These are phyloP conservation scores for Origma solitaria DNA, from an alignment of 2,113 vertebrate genomes.

Conservation along the genomic window DNA sequence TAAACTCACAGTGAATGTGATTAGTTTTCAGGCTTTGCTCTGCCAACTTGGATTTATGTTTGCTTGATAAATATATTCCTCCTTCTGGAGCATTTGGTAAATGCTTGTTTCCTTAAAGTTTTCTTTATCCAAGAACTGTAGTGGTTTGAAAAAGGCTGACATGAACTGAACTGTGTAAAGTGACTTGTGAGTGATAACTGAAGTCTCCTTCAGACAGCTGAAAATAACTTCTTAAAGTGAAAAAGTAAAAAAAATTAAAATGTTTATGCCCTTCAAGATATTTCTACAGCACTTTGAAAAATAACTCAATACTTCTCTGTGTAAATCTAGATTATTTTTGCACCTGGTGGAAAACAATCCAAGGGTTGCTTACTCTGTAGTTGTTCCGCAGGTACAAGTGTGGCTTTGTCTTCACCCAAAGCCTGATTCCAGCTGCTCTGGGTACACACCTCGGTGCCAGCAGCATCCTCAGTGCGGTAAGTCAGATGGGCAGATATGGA, in stretches of 20 bases:
- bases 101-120: background rate
- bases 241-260: background rate
- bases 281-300: background rate
- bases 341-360: background rate
- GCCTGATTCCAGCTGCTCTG: background rate
- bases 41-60: background rate
- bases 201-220: background rate
- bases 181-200: background rate
- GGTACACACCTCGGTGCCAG: rapidly evolving
- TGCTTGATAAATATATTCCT: background rate
- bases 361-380: background rate
- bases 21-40: background rate
- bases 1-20: background rate
- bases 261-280: rapidly evolving
- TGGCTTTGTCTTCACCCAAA: background rate
- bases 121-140: background rate
- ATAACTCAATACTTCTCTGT: background rate
- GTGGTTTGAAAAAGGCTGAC: background rate
- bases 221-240: background rate
- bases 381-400: background rate
- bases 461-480: background rate
- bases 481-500: background rate
- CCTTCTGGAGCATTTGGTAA: background rate
- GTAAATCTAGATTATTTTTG: background rate
- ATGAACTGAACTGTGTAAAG: background rate